A percentile compares a stretch with the other conserved stretches of the same genome.
These are phyloP conservation scores for Botia kubotai DNA, from an alignment of 2,797 vertebrate genomes.

Conservation along the genomic window DNA sequence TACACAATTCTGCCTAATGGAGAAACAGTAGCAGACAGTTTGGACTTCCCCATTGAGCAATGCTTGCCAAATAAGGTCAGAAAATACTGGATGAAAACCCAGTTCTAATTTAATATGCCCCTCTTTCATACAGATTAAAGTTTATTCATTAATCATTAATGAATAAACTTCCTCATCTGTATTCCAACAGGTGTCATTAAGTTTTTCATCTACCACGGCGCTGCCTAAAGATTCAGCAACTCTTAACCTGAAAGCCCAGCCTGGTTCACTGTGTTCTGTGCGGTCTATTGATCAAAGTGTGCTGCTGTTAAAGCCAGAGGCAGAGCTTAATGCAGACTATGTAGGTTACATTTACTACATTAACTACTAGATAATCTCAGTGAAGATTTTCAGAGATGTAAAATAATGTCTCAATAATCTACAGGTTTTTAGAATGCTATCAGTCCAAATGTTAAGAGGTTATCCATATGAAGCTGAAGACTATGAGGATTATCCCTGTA, in stretches of 20 bases:
- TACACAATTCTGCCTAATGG: conserved; percentile 77
- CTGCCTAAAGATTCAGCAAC: conserved; percentile 75
- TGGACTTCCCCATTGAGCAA: conserved; percentile 74
- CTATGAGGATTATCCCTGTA: background rate
- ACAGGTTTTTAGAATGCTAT: conserved; percentile 72
- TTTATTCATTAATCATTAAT: background rate
- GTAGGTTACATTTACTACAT: conserved; percentile 70
- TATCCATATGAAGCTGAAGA: conserved; percentile 61
- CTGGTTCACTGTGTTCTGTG: conserved; percentile 85
- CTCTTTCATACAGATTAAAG: background rate
- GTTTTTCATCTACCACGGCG: conserved; percentile 73
- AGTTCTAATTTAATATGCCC: background rate
- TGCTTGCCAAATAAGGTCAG: conserved; percentile 87
- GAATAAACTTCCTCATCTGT: background rate
- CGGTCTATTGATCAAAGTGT: conserved; percentile 88
- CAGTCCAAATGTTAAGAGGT: conserved; percentile 66
- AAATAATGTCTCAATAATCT: background rate
- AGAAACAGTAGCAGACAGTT: conserved; percentile 84
- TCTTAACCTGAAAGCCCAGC: conserved; percentile 76
- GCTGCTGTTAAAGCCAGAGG: conserved; percentile 79
- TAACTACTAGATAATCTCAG: too few species aligned
- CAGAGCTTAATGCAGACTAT: conserved; percentile 73
- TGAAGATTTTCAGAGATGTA: background rate
- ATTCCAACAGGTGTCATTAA: conserved; percentile 79
- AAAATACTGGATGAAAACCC: background rate